Conservation (phyloP, 1,140 invertebrate genomes). For the Pseudachorutes palmiensis region DNA sequence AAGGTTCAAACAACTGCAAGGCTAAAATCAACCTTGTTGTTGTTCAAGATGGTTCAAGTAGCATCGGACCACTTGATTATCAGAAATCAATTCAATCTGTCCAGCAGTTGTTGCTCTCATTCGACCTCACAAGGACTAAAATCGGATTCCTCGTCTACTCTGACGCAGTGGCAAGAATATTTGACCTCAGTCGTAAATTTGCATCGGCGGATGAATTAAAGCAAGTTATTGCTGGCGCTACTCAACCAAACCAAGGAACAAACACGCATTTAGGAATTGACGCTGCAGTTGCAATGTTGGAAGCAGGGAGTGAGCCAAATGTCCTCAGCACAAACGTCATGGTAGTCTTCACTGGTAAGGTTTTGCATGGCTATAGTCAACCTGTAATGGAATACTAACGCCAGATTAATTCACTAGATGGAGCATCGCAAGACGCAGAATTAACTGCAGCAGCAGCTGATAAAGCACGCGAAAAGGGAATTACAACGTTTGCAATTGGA, state of each 20-base stretch:
- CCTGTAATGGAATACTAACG: too few relatives aligned
- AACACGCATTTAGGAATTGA: constrained; percentile 2
- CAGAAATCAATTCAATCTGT: constrained; percentile 12
- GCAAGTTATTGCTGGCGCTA: not conserved
- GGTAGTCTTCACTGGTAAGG: too few relatives aligned
- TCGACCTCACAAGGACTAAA: not conserved
- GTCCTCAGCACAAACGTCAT: too few relatives aligned
- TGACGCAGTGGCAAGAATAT: not conserved
- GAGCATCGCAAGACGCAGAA: too few relatives aligned
- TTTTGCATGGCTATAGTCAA: too few relatives aligned
- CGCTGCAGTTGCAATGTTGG: too few relatives aligned
- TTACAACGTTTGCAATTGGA: constrained; percentile 20
- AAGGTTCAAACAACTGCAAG: not conserved
- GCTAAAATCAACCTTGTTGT: constrained; percentile 14
- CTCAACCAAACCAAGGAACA: not conserved
- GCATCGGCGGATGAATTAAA: not conserved
- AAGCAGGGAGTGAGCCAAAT: too few relatives aligned
- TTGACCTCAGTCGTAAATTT: not conserved
- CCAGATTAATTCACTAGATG: too few relatives aligned
- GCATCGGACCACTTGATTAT: constrained; percentile 3
- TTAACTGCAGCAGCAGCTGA: too few relatives aligned
- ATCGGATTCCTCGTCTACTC: constrained; percentile 15
- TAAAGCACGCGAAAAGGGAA: not conserved
- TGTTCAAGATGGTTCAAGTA: constrained; percentile 18
- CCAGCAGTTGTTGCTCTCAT: not conserved